phyloP scores from a whole-genome alignment of 2,113 vertebrate species.

The Mesocricetus auratus region DNA sequence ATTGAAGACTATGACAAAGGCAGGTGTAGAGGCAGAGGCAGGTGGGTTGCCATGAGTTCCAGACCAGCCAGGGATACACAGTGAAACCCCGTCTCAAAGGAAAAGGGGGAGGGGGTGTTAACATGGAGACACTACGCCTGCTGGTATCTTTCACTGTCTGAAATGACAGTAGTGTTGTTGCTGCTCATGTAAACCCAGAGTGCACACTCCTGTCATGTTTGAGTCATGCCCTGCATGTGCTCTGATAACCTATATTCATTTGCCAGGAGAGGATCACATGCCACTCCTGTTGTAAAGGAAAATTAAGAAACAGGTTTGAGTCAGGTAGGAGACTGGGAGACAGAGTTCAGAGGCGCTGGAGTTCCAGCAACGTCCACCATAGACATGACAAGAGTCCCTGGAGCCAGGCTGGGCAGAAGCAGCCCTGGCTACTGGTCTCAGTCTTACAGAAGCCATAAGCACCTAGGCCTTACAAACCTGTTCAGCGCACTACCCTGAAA shows the following conservation, averaged over 20 bases:
- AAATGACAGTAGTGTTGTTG: rapidly evolving
- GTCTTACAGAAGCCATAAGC: background rate
- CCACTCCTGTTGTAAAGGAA: background rate
- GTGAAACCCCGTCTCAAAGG: background rate
- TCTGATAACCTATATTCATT: background rate
- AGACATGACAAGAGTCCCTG: too few relatives aligned
- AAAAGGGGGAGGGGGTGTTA: background rate
- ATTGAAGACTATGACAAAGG: background rate
- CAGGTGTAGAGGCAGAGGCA: background rate
- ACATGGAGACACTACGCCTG: rapidly evolving
- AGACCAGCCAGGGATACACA: background rate
- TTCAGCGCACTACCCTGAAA: background rate
- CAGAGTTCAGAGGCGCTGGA: background rate
- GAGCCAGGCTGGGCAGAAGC: too few relatives aligned
- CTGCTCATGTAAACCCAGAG: background rate
- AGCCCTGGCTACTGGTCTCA: background rate
- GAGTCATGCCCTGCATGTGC: background rate
- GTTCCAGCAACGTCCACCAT: background rate
- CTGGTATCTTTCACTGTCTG: too few relatives aligned
- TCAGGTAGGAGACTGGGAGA: background rate
- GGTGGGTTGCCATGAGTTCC: background rate
- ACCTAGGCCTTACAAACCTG: background rate
- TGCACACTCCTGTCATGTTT: rapidly evolving
- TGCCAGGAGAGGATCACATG: background rate
- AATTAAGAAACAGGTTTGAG: background rate